These are phyloP conservation scores for Lepidurus apus DNA, from an alignment of 1,140 invertebrate species.

Conservation along the genomic window DNA sequence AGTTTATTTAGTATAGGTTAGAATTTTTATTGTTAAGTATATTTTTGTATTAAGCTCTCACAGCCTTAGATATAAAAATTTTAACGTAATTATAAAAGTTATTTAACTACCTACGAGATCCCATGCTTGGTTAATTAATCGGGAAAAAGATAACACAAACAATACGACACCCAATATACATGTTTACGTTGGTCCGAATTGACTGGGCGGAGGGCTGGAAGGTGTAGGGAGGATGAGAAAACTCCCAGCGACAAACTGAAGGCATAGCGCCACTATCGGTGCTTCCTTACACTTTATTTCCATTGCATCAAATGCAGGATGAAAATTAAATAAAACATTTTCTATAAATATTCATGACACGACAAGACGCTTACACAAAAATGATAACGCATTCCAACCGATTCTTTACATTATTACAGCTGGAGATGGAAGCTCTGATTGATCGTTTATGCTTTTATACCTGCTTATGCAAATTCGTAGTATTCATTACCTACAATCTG, in stretches of 20 bases:
- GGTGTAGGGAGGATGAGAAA: neutral
- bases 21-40: neutral
- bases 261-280: neutral
- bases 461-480: no score
- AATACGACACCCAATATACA: neutral
- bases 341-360: no score
- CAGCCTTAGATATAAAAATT: neutral
- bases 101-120: constrained; percentile 24
- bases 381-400: neutral
- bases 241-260: neutral
- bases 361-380: no score
- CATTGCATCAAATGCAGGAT: neutral
- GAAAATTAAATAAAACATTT: neutral
- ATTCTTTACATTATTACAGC: neutral
- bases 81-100: constrained; percentile 37
- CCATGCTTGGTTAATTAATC: constrained; percentile 19
- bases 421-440: neutral
- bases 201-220: neutral
- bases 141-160: constrained; percentile 11
- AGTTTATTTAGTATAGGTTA: no score
- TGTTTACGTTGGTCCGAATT: neutral
- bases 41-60: neutral
- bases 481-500: no score
- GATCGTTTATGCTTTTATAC: neutral
- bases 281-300: neutral